phyloP scores from a whole-genome alignment of 2,888 invertebrate species.

The Mamestra brassicae region DNA sequence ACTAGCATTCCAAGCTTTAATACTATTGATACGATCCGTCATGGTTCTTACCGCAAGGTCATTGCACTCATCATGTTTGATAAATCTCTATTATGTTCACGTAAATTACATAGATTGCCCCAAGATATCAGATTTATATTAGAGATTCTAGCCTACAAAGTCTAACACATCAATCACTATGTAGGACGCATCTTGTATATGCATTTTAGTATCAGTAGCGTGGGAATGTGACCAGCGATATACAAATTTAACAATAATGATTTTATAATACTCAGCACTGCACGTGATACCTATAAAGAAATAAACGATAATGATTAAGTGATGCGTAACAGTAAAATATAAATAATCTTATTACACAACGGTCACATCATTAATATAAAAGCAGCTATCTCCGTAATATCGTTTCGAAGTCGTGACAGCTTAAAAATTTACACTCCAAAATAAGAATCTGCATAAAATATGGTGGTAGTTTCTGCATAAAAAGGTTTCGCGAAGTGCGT shows the following conservation, averaged over 20 bases:
- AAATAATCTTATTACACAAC: slow-evolving; percentile 59
- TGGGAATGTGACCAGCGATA: slow-evolving; percentile 42
- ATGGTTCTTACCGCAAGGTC: slow-evolving; percentile 74
- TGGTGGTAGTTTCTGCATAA: slow-evolving; percentile 52
- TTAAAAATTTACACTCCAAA: slow-evolving; percentile 68
- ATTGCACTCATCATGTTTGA: slow-evolving; percentile 68
- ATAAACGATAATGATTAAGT: slow-evolving; percentile 42
- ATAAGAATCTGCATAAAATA: slow-evolving; percentile 64
- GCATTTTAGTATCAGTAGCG: slow-evolving; percentile 36
- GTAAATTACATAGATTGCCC: slow-evolving; percentile 59
- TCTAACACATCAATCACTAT: slow-evolving; percentile 51
- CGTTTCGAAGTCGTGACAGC: slow-evolving; percentile 55
- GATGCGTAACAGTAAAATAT: slow-evolving; percentile 54
- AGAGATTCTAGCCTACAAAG: slow-evolving; percentile 42
- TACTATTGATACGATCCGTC: slow-evolving; percentile 75
- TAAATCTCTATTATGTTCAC: slow-evolving; percentile 55
- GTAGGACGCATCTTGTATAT: slow-evolving; percentile 24
- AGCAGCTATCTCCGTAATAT: slow-evolving; percentile 47
- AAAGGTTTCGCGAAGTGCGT: slow-evolving; percentile 68
- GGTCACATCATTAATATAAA: slow-evolving; percentile 52
- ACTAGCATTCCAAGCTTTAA: slow-evolving; percentile 56
- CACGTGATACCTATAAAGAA: slow-evolving; percentile 22
- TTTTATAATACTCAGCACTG: slow-evolving; percentile 20
- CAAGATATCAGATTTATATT: slow-evolving; percentile 53
- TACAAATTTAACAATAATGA: slow-evolving; percentile 25